Base-by-base conservation (phyloP, 2,888 invertebrate genomes). In the Drosophila acutilabella region DNA sequence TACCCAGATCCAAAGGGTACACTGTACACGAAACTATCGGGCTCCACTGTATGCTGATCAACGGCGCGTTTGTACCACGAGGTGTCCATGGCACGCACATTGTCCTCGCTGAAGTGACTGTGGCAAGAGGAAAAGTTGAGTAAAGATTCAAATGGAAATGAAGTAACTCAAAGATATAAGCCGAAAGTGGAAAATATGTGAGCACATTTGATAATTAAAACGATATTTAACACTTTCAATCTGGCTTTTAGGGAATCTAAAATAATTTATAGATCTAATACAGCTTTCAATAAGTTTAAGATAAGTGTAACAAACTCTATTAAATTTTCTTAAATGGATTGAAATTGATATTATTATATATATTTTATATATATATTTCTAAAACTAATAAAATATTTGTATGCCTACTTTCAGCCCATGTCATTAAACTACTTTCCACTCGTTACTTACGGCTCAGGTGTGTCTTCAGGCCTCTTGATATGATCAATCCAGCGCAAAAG, bases 51-150 rank as follows among this genome's bases (percentile, higher is more conserved):
- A 90, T 98, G 96, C 86, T 98, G 97, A 91, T 98, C 98, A 1
- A 98, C 97, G 0, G 98, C 97, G 57, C 98, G 94, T 80, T 96
- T 96, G 91, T 98, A 98, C 97, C 98, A 98, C 38, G 96, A 94
- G 66, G 96, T 96, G 89, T 98, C 98, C 93, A 96, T 96, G 0
- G 97, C 97, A 71, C 96, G 93, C 0, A 95, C 94, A 90, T 97
- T 96, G 67, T 94, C 94, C 82, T 97, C 96, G 81, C 96, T 96
- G 89, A 98, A 98, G 91, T 96, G 95, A 23, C 97, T 97, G 93
- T 38, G 7, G 3, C 51, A 7, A 13, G 3, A 6, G 11, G 30
- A 0, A 30, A 6, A 8, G 30, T 8, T 30, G 8, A 13, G 38
- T 16, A 45, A 1, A 2, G 8, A 45, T 13, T 23, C 23, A 23